Evolutionary conservation across 2,113 vertebrate species (phyloP).

Genomic region (Periophthalmus modestus): DNA sequence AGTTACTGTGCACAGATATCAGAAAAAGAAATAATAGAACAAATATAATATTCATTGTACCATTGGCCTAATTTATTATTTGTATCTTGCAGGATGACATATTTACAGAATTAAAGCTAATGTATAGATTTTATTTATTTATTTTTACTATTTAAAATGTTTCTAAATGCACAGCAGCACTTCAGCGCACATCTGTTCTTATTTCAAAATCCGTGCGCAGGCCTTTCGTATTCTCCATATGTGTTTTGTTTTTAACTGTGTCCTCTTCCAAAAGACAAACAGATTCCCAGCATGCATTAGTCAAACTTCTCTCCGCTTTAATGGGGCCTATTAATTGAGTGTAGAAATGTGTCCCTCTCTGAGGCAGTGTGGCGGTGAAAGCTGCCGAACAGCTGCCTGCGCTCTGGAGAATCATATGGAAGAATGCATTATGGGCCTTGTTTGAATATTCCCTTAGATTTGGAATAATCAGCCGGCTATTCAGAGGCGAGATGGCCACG

Average conservation of each 20-base stretch:
- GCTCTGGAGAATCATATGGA: constrained; percentile 76
- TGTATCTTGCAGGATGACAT: too few relatives aligned
- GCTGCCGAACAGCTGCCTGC: constrained; percentile 73
- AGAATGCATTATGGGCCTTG: constrained; percentile 75
- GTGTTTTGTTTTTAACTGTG: constrained; percentile 1
- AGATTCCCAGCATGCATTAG: constrained; percentile 52
- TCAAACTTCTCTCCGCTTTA: constrained; percentile 63
- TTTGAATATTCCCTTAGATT: constrained; percentile 76
- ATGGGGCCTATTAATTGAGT: constrained; percentile 70
- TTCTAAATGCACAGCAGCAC: neutral
- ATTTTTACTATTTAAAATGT: neutral
- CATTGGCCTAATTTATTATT: neutral
- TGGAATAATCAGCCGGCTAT: constrained; percentile 78
- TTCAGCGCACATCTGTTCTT: neutral
- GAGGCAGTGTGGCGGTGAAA: constrained; percentile 59
- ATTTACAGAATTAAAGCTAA: too few relatives aligned
- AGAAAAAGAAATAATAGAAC: too few relatives aligned
- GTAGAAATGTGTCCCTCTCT: constrained; percentile 69
- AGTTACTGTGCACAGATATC: constrained; percentile 34
- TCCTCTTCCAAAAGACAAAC: constrained; percentile 38
- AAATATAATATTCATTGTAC: neutral
- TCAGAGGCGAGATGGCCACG: constrained; percentile 72
- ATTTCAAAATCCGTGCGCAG: neutral
- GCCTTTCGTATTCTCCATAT: neutral
- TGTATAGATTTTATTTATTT: neutral